Base-by-base conservation (phyloP, 2,113 vertebrate genomes). In the Hippocampus guttulatus region DNA sequence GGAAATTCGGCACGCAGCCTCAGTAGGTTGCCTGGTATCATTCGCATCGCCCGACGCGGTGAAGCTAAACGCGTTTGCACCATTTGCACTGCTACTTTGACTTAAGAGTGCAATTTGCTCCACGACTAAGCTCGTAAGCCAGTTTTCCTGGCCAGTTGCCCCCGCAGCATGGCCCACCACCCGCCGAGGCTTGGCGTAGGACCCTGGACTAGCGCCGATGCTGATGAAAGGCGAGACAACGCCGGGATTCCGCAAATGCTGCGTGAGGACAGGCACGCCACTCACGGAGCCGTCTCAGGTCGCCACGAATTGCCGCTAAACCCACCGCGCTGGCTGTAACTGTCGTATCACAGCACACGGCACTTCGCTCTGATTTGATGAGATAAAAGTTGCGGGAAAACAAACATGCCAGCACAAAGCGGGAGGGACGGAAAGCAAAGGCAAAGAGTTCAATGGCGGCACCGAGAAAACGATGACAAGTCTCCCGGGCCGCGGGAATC, bases 31-130 rank as follows among this genome's bases (percentile, higher is more conserved):
- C 74, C 67, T 76, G 6, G 49, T 18, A 8, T 51, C 16, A 6
- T 51, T 20, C 64, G 69, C 82, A 86, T 87, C 84, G 79, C 82
- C 62, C 86, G 88, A 20, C 16, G 49, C 16, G 49, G 16, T 51
- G 14, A 18, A 5, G 49, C 49, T 8, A 6, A 51, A 5, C 18
- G 1, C 1, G n/a, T n/a, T n/a, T n/a, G n/a, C n/a, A n/a, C 16
- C 16, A 51, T 51, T 51, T 18, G 49, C 49, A 21, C 1, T 8
- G 16, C 10, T 14, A 14, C 43, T 45, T 45, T 45, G 41, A 43
- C 41, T 43, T 43, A 43, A 43, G 41, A 43, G 41, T 43, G 11
- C 11, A 43, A 4, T 43, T 43, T 43, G 41, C 11, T 43, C 41
- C 41, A 12, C 11, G 41, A 43, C 51, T 18, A 21, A 52, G 51